Conservation (phyloP, 2,797 vertebrate species). For the Acrossocheilus fasciatus region DNA sequence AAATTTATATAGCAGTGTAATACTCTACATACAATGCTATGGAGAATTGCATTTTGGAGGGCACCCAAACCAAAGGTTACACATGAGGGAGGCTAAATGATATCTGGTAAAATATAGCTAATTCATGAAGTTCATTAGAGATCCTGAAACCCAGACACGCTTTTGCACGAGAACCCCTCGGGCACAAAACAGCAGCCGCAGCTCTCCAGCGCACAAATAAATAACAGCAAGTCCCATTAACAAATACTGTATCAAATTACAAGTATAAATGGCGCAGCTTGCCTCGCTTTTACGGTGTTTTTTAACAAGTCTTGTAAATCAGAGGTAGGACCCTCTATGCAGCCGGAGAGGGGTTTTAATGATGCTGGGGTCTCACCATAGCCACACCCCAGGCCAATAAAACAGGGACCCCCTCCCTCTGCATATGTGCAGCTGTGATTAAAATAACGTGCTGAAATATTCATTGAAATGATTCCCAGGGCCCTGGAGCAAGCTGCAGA, state of each 20-base stretch:
- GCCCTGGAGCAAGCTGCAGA: conserved; percentile 90
- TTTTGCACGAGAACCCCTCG: conserved; percentile 64
- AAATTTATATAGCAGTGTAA: background rate
- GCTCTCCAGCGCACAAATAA: conserved; percentile 81
- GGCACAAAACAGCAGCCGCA: conserved; percentile 68
- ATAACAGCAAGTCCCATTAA: conserved; percentile 88
- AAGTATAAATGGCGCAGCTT: conserved; percentile 92
- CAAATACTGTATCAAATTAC: conserved; percentile 94
- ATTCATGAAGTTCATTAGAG: conserved; percentile 46
- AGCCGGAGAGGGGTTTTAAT: conserved; percentile 92
- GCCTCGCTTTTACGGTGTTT: conserved; percentile 90
- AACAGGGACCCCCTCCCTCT: conserved; percentile 70
- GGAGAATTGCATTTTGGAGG: conserved; percentile 20
- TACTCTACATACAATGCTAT: conserved; percentile 50
- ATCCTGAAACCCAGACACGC: conserved; percentile 53
- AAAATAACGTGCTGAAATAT: conserved; percentile 99
- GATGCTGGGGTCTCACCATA: conserved; percentile 83
- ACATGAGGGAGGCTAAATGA: conserved; percentile 21
- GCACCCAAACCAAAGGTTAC: conserved; percentile 37
- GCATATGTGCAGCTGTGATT: conserved; percentile 89
- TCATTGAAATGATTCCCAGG: conserved; percentile 97
- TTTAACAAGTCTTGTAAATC: conserved; percentile 99
- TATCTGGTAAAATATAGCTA: conserved; percentile 27
- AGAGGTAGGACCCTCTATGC: conserved; percentile 85
- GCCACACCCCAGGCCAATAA: conserved; percentile 91